Conservation (phyloP, 2,888 invertebrate genomes). For the Pollenia angustigena region DNA sequence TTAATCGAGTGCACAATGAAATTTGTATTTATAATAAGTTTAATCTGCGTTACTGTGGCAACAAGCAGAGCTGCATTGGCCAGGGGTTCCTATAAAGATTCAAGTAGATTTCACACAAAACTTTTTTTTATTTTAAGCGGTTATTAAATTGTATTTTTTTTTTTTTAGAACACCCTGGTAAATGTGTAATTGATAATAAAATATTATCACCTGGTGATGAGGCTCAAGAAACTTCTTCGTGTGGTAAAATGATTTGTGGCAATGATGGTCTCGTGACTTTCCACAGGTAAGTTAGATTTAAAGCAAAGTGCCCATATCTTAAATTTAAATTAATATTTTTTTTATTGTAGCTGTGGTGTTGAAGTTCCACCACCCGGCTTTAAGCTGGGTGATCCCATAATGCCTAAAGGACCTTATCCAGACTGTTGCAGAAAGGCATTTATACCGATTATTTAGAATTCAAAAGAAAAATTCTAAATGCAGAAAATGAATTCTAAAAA, state of each 20-base stretch:
- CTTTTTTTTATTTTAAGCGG: neutral
- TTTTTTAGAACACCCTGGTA: slow-evolving; percentile 31
- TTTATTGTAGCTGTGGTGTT: neutral
- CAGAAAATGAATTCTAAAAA: no score
- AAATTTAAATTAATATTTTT: neutral
- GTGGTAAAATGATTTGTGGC: slow-evolving; percentile 12
- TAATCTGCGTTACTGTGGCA: neutral
- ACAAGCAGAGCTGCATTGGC: neutral
- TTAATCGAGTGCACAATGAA: slow-evolving; percentile 36
- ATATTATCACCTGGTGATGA: slow-evolving; percentile 16
- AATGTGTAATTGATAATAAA: slow-evolving; percentile 24
- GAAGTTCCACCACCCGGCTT: neutral
- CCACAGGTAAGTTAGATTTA: slow-evolving; percentile 1
- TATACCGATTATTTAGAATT: neutral
- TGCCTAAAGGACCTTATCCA: slow-evolving; percentile 14
- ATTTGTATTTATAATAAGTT: slow-evolving; percentile 2
- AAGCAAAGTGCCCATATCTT: neutral
- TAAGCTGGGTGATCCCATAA: neutral
- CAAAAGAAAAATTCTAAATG: no score
- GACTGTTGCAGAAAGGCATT: slow-evolving; percentile 5
- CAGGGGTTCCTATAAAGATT: neutral
- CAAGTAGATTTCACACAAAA: neutral
- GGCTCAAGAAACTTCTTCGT: neutral
- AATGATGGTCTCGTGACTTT: neutral
- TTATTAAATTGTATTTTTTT: neutral